Evolutionary conservation across 2,888 invertebrate species (phyloP).

Genomic region (Tuta absoluta): DNA sequence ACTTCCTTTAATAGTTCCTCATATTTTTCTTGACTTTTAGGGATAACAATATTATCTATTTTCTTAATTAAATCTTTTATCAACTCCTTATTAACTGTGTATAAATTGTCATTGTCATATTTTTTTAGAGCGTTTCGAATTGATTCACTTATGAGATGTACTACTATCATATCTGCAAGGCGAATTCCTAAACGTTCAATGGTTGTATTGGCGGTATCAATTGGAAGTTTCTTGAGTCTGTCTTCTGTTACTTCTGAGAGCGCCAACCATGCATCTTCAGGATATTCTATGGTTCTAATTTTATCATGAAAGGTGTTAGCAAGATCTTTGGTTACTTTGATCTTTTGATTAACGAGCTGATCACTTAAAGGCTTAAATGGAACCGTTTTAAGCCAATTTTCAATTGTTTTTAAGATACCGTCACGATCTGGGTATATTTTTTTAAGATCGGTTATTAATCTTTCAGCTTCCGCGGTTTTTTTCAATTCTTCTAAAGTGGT

Average conservation of each 20-base stretch:
- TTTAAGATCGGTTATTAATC: background rate
- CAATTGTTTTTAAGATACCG: background rate
- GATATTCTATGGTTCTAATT: background rate
- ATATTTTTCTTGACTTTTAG: background rate
- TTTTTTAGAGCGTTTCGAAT: background rate
- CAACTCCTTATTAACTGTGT: background rate
- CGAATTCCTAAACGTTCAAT: conserved; percentile 1
- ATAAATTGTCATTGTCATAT: too few relatives aligned
- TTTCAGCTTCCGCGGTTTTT: background rate
- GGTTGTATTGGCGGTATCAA: background rate
- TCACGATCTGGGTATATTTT: background rate
- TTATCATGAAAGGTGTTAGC: background rate
- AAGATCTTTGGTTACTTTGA: background rate
- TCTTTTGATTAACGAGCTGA: conserved; percentile 1
- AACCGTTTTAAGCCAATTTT: background rate
- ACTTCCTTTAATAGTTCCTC: background rate
- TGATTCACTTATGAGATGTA: background rate
- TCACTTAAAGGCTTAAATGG: background rate
- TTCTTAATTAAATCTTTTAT: background rate
- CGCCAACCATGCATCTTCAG: background rate
- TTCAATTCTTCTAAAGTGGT: background rate
- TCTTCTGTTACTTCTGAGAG: background rate
- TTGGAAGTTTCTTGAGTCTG: background rate
- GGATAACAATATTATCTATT: background rate
- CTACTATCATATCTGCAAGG: background rate